Evolutionary conservation across 2,113 vertebrate genomes (phyloP).

Genomic region (Menura novaehollandiae): DNA sequence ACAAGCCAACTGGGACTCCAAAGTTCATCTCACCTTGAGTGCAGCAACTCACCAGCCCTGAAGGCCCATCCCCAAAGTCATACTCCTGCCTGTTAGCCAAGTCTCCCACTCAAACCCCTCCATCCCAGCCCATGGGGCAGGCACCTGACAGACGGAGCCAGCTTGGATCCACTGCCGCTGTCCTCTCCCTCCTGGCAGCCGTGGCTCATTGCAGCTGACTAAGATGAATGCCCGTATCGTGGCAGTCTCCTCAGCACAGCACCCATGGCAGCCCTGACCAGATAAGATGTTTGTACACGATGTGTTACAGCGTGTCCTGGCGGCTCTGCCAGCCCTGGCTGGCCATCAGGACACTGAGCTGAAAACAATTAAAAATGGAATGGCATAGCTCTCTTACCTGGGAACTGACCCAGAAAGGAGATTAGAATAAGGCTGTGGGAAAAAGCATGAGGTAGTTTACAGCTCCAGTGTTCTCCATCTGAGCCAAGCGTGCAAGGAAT

Average conservation of each 20-base stretch:
- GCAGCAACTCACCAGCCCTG: neutral
- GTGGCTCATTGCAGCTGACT: neutral
- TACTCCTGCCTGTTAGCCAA: neutral
- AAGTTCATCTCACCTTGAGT: neutral
- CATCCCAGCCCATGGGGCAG: accelerated
- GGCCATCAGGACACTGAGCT: neutral
- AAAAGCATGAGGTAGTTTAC: neutral
- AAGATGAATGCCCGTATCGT: conserved; percentile 2
- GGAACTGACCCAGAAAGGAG: conserved; percentile 32
- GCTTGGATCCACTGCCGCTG: conserved; percentile 19
- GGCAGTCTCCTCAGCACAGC: neutral
- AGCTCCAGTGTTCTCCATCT: neutral
- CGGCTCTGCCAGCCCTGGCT: neutral
- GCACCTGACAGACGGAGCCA: neutral
- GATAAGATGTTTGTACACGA: neutral
- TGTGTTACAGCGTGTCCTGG: neutral
- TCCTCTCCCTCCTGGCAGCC: conserved; percentile 2
- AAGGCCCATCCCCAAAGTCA: neutral
- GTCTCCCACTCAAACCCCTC: neutral
- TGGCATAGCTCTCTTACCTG: neutral
- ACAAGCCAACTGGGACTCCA: neutral
- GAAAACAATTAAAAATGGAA: conserved; percentile 5
- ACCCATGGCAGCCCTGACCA: neutral
- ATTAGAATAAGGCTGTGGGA: neutral
- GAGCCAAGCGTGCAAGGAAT: neutral